Conservation (phyloP, 1,140 invertebrate species). For the Drosophila busckii region DNA sequence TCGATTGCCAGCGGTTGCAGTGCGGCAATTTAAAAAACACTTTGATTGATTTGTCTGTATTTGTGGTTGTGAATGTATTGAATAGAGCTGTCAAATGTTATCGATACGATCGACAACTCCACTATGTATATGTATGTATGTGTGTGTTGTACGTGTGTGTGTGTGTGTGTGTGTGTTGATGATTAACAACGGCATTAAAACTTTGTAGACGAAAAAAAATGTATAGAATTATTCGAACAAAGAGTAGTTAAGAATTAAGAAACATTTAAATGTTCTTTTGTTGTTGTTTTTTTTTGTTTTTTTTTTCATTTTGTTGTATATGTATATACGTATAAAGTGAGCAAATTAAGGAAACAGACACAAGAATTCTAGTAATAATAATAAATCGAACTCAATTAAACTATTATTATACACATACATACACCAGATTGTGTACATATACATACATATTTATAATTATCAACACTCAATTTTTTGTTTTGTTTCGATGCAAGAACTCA, state of each 20-base stretch:
- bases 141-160: too few relatives aligned
- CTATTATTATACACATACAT: constrained; percentile 4
- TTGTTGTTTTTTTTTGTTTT: constrained; percentile 12
- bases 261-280: constrained; percentile 25
- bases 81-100: too few relatives aligned
- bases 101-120: too few relatives aligned
- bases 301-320: constrained; percentile 13
- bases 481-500: too few relatives aligned
- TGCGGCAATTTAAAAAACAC: constrained; percentile 24
- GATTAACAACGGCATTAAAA: constrained; percentile 37
- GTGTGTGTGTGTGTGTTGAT: too few relatives aligned
- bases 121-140: too few relatives aligned
- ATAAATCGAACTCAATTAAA: constrained; percentile 18
- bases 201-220: constrained; percentile 26
- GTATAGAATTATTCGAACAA: constrained; percentile 26
- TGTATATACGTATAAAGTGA: too few relatives aligned
- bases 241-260: constrained; percentile 33
- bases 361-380: constrained; percentile 16
- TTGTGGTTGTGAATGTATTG: too few relatives aligned
- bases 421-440: too few relatives aligned
- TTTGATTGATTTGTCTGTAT: too few relatives aligned
- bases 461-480: too few relatives aligned
- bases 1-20: constrained; percentile 19
- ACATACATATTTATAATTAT: too few relatives aligned
- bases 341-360: constrained; percentile 39